Evolutionary conservation across 1,140 invertebrate genomes (phyloP).

Genomic region (Phenacoccus solenopsis): DNA sequence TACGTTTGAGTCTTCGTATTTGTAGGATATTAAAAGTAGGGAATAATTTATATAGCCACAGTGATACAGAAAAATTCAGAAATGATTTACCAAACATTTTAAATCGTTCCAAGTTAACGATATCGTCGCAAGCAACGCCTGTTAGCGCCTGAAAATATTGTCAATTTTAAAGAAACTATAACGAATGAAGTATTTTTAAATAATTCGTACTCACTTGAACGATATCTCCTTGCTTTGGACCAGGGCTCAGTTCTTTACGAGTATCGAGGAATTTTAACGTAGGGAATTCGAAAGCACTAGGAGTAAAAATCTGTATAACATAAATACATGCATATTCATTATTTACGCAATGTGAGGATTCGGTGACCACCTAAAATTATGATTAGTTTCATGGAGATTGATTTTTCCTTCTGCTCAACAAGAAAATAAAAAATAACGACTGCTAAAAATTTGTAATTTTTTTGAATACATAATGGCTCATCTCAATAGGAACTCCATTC

Average conservation of each 20-base stretch:
- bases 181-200: neutral
- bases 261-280: neutral
- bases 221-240: neutral
- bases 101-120: conserved; percentile 65
- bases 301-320: neutral
- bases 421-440: no score
- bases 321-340: neutral
- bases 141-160: conserved; percentile 48
- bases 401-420: no score
- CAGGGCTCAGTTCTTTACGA: neutral
- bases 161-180: neutral
- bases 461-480: no score
- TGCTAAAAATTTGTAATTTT: no score
- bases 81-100: conserved; percentile 84
- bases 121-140: conserved; percentile 53
- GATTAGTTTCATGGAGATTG: no score
- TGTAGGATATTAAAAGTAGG: conserved; percentile 57
- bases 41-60: conserved; percentile 59
- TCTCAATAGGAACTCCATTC: no score
- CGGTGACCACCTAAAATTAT: no score
- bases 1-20: conserved; percentile 58
- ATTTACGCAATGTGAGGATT: neutral
- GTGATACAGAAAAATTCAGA: conserved; percentile 61
- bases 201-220: neutral
- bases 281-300: neutral